These are phyloP conservation scores for Augochlorella aurata DNA, from an alignment of 2,888 invertebrate species.

Conservation along the genomic window DNA sequence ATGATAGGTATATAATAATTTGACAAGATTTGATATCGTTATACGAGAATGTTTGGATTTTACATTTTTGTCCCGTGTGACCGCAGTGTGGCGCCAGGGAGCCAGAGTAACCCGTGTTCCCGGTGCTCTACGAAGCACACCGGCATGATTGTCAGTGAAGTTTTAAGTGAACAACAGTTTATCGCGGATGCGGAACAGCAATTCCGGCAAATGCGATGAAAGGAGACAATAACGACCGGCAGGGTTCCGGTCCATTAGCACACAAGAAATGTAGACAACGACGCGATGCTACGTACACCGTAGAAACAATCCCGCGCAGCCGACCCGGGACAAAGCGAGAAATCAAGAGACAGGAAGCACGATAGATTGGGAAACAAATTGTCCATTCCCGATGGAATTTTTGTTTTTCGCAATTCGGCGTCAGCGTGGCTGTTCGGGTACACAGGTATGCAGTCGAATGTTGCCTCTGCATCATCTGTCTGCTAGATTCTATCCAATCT, in stretches of 20 bases:
- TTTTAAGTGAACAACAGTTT: too few species aligned
- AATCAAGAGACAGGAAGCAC: conserved; percentile 6
- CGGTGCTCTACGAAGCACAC: too few species aligned
- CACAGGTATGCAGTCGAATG: neutral
- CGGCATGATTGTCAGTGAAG: too few species aligned
- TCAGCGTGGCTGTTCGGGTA: neutral
- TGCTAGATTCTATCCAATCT: conserved; percentile 30
- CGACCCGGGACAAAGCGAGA: neutral
- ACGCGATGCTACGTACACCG: neutral
- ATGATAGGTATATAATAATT: too few species aligned
- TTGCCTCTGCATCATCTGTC: neutral
- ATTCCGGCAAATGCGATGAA: too few species aligned
- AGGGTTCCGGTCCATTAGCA: neutral
- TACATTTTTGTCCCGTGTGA: too few species aligned
- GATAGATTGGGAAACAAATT: conserved; percentile 13
- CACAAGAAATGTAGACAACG: neutral
- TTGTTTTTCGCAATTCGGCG: conserved; percentile 9
- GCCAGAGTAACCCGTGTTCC: too few species aligned
- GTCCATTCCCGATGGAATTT: conserved; percentile 20
- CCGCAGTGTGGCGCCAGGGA: too few species aligned
- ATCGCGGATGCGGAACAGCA: too few species aligned
- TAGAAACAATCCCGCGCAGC: neutral
- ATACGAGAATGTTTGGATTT: too few species aligned
- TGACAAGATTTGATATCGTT: too few species aligned
- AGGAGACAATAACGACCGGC: neutral